Conservation (phyloP, 2,888 invertebrate species). For the Temnothorax rugatulus region DNA sequence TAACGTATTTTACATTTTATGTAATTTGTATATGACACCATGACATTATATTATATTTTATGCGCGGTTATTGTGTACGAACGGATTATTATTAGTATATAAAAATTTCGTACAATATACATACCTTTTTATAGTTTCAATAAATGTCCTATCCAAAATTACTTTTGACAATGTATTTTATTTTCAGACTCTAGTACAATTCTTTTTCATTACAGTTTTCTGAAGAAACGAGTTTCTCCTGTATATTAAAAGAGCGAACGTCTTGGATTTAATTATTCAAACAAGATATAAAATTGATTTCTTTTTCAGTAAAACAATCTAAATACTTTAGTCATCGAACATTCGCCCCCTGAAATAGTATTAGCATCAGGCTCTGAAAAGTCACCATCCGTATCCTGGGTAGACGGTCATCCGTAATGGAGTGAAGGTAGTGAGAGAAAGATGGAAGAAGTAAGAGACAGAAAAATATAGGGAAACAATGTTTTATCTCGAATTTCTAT, state of each 20-base stretch:
- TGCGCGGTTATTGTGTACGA: background rate
- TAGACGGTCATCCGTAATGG: too few species aligned
- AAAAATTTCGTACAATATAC: background rate
- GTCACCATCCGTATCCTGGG: too few species aligned
- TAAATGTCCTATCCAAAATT: constrained; percentile 9
- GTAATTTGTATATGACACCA: background rate
- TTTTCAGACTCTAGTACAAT: background rate
- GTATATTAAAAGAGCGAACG: background rate
- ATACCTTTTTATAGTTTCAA: background rate
- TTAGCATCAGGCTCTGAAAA: too few species aligned
- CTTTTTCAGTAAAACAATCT: background rate
- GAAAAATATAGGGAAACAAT: too few species aligned
- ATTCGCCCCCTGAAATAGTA: too few species aligned
- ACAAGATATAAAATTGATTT: background rate
- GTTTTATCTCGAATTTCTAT: too few species aligned
- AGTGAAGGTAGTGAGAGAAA: too few species aligned
- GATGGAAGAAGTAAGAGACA: too few species aligned
- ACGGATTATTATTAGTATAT: constrained; percentile 3
- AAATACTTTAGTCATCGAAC: background rate
- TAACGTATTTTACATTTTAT: constrained; percentile 25
- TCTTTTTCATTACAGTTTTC: background rate
- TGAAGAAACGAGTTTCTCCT: background rate
- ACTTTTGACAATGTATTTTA: background rate
- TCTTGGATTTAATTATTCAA: background rate
- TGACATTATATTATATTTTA: background rate